Evolutionary conservation across 2,888 invertebrate genomes (phyloP).

Genomic region (Diogma glabrata): DNA sequence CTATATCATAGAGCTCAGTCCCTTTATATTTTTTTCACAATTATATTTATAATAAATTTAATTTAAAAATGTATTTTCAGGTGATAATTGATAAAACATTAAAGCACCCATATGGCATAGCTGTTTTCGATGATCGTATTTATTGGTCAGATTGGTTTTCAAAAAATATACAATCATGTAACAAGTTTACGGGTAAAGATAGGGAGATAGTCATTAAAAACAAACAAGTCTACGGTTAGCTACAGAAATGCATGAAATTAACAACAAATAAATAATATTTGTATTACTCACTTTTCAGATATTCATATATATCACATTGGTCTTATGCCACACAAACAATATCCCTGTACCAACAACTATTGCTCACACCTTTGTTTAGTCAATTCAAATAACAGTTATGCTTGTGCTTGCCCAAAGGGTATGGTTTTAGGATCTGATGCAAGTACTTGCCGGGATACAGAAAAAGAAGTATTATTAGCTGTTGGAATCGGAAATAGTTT

Average conservation of each 20-base stretch:
- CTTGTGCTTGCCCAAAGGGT: constrained; percentile 68
- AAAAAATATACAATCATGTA: constrained; percentile 58
- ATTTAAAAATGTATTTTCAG: too few species aligned
- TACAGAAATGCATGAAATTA: too few species aligned
- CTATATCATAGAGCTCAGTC: too few species aligned
- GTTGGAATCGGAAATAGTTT: constrained; percentile 46
- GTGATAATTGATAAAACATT: constrained; percentile 40
- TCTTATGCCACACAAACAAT: constrained; percentile 40
- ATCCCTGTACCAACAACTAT: constrained; percentile 49
- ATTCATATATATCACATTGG: constrained; percentile 66
- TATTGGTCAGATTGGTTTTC: constrained; percentile 87
- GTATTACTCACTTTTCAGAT: constrained; percentile 42
- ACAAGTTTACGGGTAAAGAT: constrained; percentile 64
- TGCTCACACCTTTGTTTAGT: constrained; percentile 74
- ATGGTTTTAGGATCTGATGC: constrained; percentile 45
- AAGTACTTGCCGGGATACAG: constrained; percentile 42
- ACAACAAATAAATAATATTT: too few species aligned
- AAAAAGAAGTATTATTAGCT: constrained; percentile 27
- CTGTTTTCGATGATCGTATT: constrained; percentile 75
- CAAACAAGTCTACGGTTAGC: constrained; percentile 31
- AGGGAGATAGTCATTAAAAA: constrained; percentile 43
- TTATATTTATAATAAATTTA: too few species aligned
- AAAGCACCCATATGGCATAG: constrained; percentile 70
- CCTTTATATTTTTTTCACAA: too few species aligned
- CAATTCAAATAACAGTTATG: constrained; percentile 41